These are phyloP conservation scores for Halcyon senegalensis DNA, from an alignment of 2,113 vertebrate species.

Conservation along the genomic window DNA sequence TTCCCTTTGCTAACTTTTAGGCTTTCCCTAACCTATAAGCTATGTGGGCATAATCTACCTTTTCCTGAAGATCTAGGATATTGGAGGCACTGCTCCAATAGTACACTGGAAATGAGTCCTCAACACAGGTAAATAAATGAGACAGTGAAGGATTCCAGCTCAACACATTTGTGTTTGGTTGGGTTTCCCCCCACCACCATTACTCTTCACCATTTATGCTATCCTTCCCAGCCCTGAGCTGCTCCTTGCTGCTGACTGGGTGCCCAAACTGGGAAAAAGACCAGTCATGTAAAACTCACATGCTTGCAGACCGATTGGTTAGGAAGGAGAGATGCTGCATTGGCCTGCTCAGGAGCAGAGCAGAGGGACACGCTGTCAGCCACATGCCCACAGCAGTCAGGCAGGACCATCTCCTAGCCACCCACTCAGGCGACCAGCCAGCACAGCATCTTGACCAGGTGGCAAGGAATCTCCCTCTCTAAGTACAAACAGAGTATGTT, in stretches of 20 bases:
- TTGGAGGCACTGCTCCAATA: not conserved
- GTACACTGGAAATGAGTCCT: not conserved
- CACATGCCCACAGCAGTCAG: accelerated
- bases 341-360: accelerated
- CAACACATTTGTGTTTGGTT: not conserved
- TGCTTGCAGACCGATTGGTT: accelerated
- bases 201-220: not conserved
- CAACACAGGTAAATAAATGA: not conserved
- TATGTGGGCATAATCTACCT: not conserved
- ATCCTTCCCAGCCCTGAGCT: not conserved
- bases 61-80: not conserved
- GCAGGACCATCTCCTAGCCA: not conserved
- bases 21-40: not conserved
- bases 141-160: not conserved
- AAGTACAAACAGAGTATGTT: not conserved
- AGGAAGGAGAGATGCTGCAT: not conserved
- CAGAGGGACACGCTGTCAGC: accelerated
- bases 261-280: not conserved
- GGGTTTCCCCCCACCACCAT: no score
- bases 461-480: not conserved
- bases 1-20: not conserved
- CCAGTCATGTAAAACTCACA: not conserved
- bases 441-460: not conserved
- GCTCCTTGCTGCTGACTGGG: not conserved
- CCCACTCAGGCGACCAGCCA: not conserved